A percentile compares a stretch with the other conserved stretches of the same genome.
Conservation (phyloP, 2,113 vertebrate species). For the Antennarius striatus region DNA sequence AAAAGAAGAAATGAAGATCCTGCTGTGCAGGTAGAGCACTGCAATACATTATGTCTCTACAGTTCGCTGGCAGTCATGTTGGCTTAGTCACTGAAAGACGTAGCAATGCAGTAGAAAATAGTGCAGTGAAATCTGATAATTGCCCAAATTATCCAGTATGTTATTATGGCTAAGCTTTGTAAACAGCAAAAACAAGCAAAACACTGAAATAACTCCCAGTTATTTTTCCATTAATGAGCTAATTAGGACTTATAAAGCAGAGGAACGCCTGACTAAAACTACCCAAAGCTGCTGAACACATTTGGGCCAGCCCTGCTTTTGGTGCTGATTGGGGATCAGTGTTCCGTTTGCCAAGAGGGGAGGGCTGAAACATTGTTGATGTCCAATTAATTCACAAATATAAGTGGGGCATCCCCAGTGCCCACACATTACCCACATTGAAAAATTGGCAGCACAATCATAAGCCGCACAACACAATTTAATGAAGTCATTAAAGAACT, state of each 20-base stretch:
- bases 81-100: neutral
- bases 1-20: conserved; percentile 38
- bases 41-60: conserved; percentile 8
- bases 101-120: neutral
- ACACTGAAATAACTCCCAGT: neutral
- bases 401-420: conserved; percentile 77
- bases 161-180: neutral
- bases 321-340: conserved; percentile 39
- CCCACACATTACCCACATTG: conserved; percentile 79
- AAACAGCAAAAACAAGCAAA: conserved; percentile 15
- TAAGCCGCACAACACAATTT: conserved; percentile 88
- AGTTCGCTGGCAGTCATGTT: conserved; percentile 9
- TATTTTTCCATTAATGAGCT: conserved; percentile 7
- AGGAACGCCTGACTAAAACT: conserved; percentile 23
- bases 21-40: conserved; percentile 24
- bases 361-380: conserved; percentile 59
- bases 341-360: conserved; percentile 23
- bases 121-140: neutral
- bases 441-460: conserved; percentile 85
- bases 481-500: conserved; percentile 82
- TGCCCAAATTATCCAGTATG: neutral
- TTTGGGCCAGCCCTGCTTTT: conserved; percentile 31
- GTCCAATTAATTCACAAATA: conserved; percentile 81
- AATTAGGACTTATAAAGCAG: conserved; percentile 13
- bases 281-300: conserved; percentile 13